Base-by-base conservation (phyloP, 1,140 invertebrate genomes). In the Propsilocerus akamusi region DNA sequence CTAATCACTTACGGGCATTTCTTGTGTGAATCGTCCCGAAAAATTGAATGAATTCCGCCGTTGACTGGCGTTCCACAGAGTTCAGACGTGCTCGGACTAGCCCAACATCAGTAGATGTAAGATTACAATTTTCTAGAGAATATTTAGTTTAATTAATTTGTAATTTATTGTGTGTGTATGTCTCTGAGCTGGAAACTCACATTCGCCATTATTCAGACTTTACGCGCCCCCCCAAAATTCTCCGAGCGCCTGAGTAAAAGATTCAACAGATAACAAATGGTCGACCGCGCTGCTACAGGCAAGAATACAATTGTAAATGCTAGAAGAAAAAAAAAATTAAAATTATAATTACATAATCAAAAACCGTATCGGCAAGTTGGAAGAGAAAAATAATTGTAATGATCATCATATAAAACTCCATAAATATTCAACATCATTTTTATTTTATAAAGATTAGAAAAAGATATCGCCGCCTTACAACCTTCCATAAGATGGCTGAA, bases 81-180 rank as follows among this genome's bases (percentile, higher is more conserved):
- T n/a, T n/a, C n/a, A n/a, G n/a, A n/a, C n/a, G n/a, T n/a, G n/a
- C n/a, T n/a, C n/a, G n/a, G n/a, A n/a, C n/a, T n/a, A n/a, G n/a
- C n/a, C n/a, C n/a, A n/a, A n/a, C n/a, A n/a, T n/a, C n/a, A n/a
- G n/a, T n/a, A n/a, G n/a, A n/a, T n/a, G n/a, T n/a, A n/a, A n/a
- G n/a, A n/a, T n/a, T n/a, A n/a, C n/a, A n/a, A n/a, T n/a, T n/a
- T n/a, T n/a, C n/a, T n/a, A n/a, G n/a, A n/a, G n/a, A n/a, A n/a
- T n/a, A n/a, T n/a, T n/a, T n/a, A n/a, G n/a, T n/a, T 41, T 41
- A 41, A 41, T 41, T 41, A 41, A 41, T 41, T 41, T 41, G 34
- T 14, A 41, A 41, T 41, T 41, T 41, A 41, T 41, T 41, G 34
- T 20, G 34, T 20, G 17, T 41, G 22, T 30, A 30, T 30, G 11